Percentiles rank a stretch among this genome's conserved stretches.
Evolutionary conservation across 2,888 invertebrate genomes (phyloP).

Genomic region (Helleia helle): DNA sequence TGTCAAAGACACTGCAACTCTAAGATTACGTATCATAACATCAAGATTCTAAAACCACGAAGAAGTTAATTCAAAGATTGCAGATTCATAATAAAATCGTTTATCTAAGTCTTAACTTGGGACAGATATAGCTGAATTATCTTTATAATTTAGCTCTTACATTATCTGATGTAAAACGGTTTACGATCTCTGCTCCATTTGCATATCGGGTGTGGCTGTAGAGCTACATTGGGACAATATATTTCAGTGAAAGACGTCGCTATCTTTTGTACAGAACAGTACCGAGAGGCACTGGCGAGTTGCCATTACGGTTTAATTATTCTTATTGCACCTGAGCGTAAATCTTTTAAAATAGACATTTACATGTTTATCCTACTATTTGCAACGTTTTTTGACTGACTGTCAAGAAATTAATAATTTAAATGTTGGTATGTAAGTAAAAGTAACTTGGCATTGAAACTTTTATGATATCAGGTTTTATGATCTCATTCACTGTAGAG

Average conservation of each 20-base stretch:
- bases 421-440: no score
- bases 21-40: no score
- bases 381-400: no score
- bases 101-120: conserved; percentile 13
- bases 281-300: conserved; percentile 39
- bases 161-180: conserved; percentile 61
- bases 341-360: conserved; percentile 1
- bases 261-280: conserved; percentile 47
- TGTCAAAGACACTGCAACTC: not conserved
- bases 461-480: no score
- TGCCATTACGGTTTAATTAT: conserved; percentile 27
- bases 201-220: conserved; percentile 55
- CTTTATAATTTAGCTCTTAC: conserved; percentile 44
- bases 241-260: conserved; percentile 50
- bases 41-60: no score
- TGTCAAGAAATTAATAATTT: no score
- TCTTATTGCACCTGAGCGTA: conserved; percentile 2
- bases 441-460: no score
- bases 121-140: conserved; percentile 23
- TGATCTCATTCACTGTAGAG: no score
- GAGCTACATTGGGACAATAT: conserved; percentile 51
- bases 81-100: conserved; percentile 2
- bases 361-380: not conserved
- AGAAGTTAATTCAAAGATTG: conserved; percentile 4
- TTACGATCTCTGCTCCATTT: conserved; percentile 62